Percentiles rank a stretch among this genome's conserved stretches.
phyloP scores from a whole-genome alignment of 2,797 vertebrate genomes.

The Silurus lanzhouensis region DNA sequence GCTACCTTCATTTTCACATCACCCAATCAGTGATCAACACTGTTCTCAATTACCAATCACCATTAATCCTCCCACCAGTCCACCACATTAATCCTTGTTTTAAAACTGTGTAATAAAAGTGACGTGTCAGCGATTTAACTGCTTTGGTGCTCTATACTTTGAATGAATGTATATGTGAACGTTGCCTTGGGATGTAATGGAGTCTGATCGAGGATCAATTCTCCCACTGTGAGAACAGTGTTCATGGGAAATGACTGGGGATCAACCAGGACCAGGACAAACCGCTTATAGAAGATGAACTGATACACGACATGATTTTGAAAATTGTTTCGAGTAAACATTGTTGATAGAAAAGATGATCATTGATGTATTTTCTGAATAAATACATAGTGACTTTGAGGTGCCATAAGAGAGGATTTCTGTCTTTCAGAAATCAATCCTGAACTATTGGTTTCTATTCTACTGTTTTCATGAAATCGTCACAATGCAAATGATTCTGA shows the following conservation, averaged over 20 bases:
- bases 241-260: neutral
- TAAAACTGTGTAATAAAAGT: neutral
- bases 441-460: neutral
- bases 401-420: neutral
- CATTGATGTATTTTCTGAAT: neutral
- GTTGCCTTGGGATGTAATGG: neutral
- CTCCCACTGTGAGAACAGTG: neutral
- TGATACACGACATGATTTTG: too few species aligned
- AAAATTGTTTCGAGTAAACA: too few species aligned
- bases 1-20: neutral
- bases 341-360: neutral
- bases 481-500: neutral
- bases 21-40: neutral
- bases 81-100: neutral
- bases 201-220: neutral
- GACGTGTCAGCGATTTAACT: neutral
- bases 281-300: neutral
- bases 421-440: neutral
- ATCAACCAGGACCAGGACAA: neutral
- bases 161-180: neutral
- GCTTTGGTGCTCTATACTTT: neutral
- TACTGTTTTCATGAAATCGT: neutral
- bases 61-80: neutral
- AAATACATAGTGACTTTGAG: neutral
- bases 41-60: neutral